Percentiles rank a stretch among this genome's conserved stretches.
phyloP scores from a whole-genome alignment of 2,797 vertebrate species.

The Esox lucius region DNA sequence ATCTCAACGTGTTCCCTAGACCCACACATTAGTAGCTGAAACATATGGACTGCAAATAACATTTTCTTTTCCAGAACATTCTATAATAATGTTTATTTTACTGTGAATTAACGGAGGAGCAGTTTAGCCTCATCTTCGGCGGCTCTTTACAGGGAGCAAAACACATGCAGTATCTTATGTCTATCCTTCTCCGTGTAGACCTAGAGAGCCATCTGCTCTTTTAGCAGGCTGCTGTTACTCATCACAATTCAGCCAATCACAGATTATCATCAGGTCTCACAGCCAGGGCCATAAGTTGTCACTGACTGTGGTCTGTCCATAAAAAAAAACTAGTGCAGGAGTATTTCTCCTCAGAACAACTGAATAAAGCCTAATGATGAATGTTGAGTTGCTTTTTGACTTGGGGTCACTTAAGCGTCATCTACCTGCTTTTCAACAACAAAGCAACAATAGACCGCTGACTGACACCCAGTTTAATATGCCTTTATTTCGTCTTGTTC shows the following conservation, averaged over 20 bases:
- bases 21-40: not conserved
- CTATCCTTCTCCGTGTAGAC: conserved; percentile 62
- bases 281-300: not conserved
- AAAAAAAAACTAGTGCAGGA: not conserved
- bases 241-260: conserved; percentile 39
- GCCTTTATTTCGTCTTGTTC: not conserved
- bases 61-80: too few relatives aligned
- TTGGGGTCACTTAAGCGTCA: not conserved
- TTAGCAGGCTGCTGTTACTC: conserved; percentile 36
- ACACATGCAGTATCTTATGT: conserved; percentile 58
- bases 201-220: conserved; percentile 43
- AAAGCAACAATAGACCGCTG: not conserved
- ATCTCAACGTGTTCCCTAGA: too few relatives aligned
- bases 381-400: not conserved
- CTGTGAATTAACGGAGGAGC: conserved; percentile 20
- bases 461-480: not conserved
- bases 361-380: not conserved
- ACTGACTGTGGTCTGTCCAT: not conserved
- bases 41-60: not conserved
- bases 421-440: not conserved
- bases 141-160: conserved; percentile 46
- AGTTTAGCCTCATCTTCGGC: conserved; percentile 55
- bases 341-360: not conserved
- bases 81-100: not conserved
- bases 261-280: conserved; percentile 25